phyloP scores from a whole-genome alignment of 1,140 invertebrate genomes.

The Euwallacea similis region DNA sequence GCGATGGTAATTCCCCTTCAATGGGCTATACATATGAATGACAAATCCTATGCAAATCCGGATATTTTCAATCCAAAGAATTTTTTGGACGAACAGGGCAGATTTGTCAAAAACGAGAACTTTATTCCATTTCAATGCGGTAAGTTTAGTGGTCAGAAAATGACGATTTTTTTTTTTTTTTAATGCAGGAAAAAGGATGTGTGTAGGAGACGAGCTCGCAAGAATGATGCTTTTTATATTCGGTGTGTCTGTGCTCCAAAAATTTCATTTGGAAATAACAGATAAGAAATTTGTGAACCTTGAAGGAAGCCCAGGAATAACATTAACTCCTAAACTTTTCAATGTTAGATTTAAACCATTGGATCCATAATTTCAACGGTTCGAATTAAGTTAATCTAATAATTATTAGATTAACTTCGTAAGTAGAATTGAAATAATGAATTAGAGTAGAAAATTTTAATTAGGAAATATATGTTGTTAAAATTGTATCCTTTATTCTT shows the following conservation, averaged over 20 bases:
- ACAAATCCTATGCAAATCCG: conserved; percentile 70
- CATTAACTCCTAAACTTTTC: conserved; percentile 66
- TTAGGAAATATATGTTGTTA: too few species aligned
- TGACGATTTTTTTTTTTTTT: conserved; percentile 1
- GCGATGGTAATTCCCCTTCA: conserved; percentile 75
- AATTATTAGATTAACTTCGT: too few species aligned
- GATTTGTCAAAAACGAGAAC: conserved; percentile 64
- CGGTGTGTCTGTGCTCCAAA: conserved; percentile 64
- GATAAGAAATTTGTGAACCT: conserved; percentile 55
- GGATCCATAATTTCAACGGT: too few species aligned
- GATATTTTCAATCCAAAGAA: conserved; percentile 71
- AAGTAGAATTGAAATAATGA: too few species aligned
- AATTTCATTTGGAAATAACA: conserved; percentile 57
- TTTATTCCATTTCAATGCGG: conserved; percentile 87
- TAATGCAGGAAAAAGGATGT: conserved; percentile 77
- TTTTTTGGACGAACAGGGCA: conserved; percentile 70
- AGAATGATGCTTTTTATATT: conserved; percentile 73
- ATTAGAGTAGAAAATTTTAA: too few species aligned
- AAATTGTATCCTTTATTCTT: too few species aligned
- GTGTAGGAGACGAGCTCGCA: conserved; percentile 83
- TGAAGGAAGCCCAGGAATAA: conserved; percentile 70
- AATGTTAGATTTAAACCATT: conserved; percentile 53
- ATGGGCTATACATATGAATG: conserved; percentile 83
- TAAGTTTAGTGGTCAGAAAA: conserved; percentile 45
- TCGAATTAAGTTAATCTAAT: too few species aligned